Conservation (phyloP, 2,113 vertebrate genomes). For the Centropus bengalensis region DNA sequence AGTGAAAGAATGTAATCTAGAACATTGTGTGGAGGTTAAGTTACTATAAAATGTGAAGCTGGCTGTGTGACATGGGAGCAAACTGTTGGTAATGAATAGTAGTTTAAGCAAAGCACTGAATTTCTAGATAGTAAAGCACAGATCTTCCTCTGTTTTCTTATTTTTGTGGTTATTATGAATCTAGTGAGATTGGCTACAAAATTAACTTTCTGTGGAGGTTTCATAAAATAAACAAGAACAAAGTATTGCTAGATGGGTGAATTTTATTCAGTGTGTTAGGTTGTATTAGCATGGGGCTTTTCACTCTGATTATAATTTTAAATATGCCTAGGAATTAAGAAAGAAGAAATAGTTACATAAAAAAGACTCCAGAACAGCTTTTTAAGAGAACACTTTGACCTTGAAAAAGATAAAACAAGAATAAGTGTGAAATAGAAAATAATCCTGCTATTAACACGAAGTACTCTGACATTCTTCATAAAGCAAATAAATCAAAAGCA, state of each 20-base stretch:
- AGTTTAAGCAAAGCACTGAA: background rate
- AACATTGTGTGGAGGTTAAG: background rate
- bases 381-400: constrained; percentile 60
- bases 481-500: constrained; percentile 5
- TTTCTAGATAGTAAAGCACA: background rate
- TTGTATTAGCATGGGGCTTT: constrained; percentile 33
- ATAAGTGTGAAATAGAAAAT: constrained; percentile 20
- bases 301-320: constrained; percentile 74
- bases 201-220: constrained; percentile 65
- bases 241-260: constrained; percentile 54
- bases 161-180: constrained; percentile 41
- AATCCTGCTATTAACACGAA: background rate
- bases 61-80: background rate
- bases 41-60: background rate
- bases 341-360: constrained; percentile 27
- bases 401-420: constrained; percentile 70
- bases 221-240: constrained; percentile 67
- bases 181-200: constrained; percentile 61
- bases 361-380: constrained; percentile 28
- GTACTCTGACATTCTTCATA: background rate
- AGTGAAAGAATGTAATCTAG: background rate
- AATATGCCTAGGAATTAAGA: constrained; percentile 67
- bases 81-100: background rate
- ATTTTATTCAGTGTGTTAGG: constrained; percentile 57
- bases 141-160: constrained; percentile 38